Conservation (phyloP, 2,888 invertebrate genomes). For the Spialia ferax region DNA sequence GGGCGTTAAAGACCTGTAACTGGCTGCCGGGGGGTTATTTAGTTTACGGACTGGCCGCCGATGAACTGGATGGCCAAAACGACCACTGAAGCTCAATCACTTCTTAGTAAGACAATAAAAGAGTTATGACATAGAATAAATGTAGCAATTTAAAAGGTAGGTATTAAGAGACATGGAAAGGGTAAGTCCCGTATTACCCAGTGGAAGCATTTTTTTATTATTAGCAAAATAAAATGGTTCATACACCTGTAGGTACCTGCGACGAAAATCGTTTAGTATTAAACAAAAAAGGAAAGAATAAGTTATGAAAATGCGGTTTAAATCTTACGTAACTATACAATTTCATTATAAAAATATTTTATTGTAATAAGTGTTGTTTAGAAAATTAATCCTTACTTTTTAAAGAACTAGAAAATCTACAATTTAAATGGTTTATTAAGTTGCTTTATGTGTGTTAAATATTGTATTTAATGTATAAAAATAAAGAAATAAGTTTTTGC, state of each 20-base stretch:
- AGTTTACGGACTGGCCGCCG: conserved; percentile 75
- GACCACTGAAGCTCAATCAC: conserved; percentile 57
- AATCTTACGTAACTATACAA: conserved; percentile 13
- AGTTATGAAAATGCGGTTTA: conserved; percentile 31
- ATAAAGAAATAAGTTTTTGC: conserved; percentile 1
- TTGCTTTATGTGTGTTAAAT: too few species aligned
- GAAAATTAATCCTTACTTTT: conserved; percentile 13
- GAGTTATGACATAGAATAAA: conserved; percentile 25
- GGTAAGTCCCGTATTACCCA: conserved; percentile 53
- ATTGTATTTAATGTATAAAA: neutral
- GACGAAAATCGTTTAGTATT: conserved; percentile 63
- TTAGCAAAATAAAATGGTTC: conserved; percentile 56
- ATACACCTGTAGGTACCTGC: conserved; percentile 64
- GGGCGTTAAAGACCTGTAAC: too few species aligned
- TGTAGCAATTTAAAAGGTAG: conserved; percentile 19
- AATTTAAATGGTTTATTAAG: conserved; percentile 22
- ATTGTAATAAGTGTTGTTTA: neutral
- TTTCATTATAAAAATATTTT: neutral
- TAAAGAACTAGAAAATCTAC: conserved; percentile 2
- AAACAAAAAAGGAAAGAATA: conserved; percentile 42
- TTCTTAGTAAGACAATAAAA: conserved; percentile 50
- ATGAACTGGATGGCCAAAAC: conserved; percentile 59
- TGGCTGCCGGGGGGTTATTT: conserved; percentile 85
- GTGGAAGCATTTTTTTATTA: conserved; percentile 56
- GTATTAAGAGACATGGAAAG: conserved; percentile 52